phyloP scores from a whole-genome alignment of 1,140 invertebrate genomes.

The Hylyphantes graminicola region DNA sequence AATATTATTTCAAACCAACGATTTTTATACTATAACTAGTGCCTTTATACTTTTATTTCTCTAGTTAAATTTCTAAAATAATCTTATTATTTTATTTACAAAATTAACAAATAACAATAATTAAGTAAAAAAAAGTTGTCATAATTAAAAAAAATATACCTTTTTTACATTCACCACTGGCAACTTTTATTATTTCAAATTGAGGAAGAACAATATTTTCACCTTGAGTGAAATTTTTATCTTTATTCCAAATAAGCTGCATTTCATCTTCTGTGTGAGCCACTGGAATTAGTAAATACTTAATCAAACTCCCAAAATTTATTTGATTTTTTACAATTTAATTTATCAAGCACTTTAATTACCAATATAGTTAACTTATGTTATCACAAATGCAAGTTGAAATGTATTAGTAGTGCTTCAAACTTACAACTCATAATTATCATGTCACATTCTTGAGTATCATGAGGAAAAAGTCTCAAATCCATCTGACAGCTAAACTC shows the following conservation, averaged over 20 bases:
- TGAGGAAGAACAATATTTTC: slow-evolving; percentile 56
- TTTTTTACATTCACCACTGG: slow-evolving; percentile 43
- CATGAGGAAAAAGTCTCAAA: slow-evolving; percentile 51
- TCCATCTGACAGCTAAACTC: slow-evolving; percentile 57
- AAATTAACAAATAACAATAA: not conserved
- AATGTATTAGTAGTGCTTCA: too few species aligned
- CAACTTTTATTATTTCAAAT: slow-evolving; percentile 51
- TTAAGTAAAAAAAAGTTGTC: not conserved
- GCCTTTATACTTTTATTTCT: too few species aligned
- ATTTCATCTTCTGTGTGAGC: slow-evolving; percentile 54
- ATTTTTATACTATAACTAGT: too few species aligned
- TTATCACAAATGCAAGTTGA: too few species aligned
- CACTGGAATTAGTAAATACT: slow-evolving; percentile 30
- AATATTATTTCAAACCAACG: too few species aligned
- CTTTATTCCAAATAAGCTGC: slow-evolving; percentile 41
- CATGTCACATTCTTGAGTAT: slow-evolving; percentile 56
- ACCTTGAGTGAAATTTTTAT: slow-evolving; percentile 43
- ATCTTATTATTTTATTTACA: too few species aligned
- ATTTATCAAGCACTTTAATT: not conserved
- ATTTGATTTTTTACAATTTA: too few species aligned
- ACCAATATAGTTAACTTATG: too few species aligned
- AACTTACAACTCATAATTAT: slow-evolving; percentile 55
- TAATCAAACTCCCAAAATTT: not conserved
- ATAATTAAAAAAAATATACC: not conserved
- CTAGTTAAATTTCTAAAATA: too few species aligned